A percentile compares a stretch with the other conserved stretches of the same genome.
Conservation (phyloP, 2,113 vertebrate species). For the Anguilla japonica region DNA sequence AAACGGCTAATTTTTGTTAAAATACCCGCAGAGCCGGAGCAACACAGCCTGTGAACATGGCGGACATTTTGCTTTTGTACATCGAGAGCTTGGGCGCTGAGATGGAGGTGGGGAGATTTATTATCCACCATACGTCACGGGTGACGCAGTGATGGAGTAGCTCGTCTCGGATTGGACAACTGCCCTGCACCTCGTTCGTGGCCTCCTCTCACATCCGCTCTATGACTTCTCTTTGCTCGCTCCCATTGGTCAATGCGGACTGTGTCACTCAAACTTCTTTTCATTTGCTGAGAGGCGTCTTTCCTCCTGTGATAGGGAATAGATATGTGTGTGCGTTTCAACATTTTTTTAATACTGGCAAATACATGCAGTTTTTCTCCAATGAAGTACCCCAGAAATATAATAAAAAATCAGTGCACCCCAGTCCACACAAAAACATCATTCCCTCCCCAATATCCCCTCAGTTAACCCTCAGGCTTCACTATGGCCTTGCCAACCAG, state of each 20-base stretch:
- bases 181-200: conserved; percentile 53
- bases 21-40: conserved; percentile 72
- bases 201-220: conserved; percentile 36
- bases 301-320: neutral
- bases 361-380: neutral
- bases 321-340: neutral
- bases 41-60: conserved; percentile 82
- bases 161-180: conserved; percentile 54
- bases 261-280: conserved; percentile 51
- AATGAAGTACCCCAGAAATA: conserved; percentile 5
- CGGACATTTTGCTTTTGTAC: conserved; percentile 99
- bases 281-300: conserved; percentile 63
- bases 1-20: conserved; percentile 62
- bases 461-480: neutral
- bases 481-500: neutral
- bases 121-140: conserved; percentile 70
- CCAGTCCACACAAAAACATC: neutral
- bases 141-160: conserved; percentile 48
- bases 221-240: conserved; percentile 41
- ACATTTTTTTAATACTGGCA: neutral
- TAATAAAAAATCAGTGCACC: conserved; percentile 4
- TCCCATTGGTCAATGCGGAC: conserved; percentile 59
- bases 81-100: conserved; percentile 77
- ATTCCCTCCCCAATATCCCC: neutral
- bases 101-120: conserved; percentile 88